Conservation (phyloP, 2,113 vertebrate genomes). For the Megaceryle maxima region DNA sequence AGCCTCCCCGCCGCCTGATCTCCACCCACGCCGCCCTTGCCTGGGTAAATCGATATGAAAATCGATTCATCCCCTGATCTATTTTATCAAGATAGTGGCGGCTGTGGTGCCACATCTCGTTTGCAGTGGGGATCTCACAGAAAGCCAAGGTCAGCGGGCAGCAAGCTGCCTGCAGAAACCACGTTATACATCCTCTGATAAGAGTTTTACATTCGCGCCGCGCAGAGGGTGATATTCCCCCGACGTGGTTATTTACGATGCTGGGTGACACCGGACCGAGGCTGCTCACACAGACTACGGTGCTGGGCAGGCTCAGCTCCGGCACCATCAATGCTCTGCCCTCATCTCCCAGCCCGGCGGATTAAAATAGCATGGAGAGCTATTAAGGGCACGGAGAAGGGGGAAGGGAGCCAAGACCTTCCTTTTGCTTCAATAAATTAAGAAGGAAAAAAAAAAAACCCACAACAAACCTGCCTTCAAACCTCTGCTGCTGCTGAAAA, state of each 20-base stretch:
- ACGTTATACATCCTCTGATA: neutral
- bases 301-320: conserved; percentile 46
- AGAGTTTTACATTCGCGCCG: conserved; percentile 2
- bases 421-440: neutral
- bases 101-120: conserved; percentile 58
- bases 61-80: conserved; percentile 64
- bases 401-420: conserved; percentile 72
- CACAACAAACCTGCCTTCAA: neutral
- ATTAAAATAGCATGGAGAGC: conserved; percentile 79
- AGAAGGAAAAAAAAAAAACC: neutral
- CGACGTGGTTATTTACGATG: neutral
- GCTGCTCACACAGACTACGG: neutral
- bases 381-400: conserved; percentile 65
- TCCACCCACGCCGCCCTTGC: neutral
- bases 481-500: neutral
- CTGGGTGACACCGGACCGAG: neutral
- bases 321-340: conserved; percentile 57
- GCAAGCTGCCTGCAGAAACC: neutral
- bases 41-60: conserved; percentile 53
- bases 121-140: neutral
- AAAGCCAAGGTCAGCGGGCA: conserved; percentile 60
- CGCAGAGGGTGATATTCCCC: neutral
- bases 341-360: conserved; percentile 61
- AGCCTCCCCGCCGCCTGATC: neutral
- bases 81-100: conserved; percentile 63